Conservation (phyloP, 2,888 invertebrate species). For the Philereme transversata region DNA sequence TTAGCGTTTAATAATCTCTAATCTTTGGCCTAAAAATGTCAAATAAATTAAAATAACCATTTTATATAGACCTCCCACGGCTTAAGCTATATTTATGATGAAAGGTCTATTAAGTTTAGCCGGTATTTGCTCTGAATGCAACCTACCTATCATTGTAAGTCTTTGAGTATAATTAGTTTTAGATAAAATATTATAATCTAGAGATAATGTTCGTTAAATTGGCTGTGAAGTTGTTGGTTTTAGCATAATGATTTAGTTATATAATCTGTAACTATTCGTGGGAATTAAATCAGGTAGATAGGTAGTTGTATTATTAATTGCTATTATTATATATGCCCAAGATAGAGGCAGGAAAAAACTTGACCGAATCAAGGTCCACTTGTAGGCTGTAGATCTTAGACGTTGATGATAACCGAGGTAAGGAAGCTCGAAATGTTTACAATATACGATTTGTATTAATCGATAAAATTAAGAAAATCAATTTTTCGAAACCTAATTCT, state of each 20-base stretch:
- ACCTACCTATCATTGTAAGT: conserved; percentile 29
- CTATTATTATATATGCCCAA: no score
- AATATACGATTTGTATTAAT: no score
- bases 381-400: no score
- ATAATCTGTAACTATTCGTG: conserved; percentile 7
- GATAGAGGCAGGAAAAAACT: no score
- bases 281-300: not conserved
- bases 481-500: no score
- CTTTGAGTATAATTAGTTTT: conserved; percentile 25
- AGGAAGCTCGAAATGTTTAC: no score
- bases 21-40: conserved; percentile 51
- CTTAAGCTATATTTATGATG: conserved; percentile 31
- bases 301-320: no score
- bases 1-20: conserved; percentile 42
- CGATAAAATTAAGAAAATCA: no score
- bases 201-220: conserved; percentile 16
- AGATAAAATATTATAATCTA: conserved; percentile 24
- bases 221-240: conserved; percentile 21
- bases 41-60: conserved; percentile 40
- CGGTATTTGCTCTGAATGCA: conserved; percentile 22
- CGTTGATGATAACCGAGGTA: no score
- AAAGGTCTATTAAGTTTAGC: conserved; percentile 37
- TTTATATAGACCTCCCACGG: conserved; percentile 37
- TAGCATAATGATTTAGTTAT: conserved; percentile 26
- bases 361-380: no score